phyloP scores from a whole-genome alignment of 2,797 vertebrate genomes.

The Molossus molossus region DNA sequence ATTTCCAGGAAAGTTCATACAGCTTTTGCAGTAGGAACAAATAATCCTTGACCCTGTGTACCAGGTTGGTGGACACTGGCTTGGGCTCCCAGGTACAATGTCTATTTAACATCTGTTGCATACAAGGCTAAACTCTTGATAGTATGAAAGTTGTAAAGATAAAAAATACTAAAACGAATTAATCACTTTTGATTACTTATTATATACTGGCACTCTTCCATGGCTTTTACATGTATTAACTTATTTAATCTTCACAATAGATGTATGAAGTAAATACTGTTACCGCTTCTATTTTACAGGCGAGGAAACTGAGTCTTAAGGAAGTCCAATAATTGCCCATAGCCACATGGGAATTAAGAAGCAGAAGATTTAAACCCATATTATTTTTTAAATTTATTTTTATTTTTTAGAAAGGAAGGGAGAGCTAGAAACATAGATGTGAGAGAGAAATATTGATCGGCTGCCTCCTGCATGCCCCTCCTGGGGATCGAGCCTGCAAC shows the following conservation, averaged over 20 bases:
- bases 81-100: neutral
- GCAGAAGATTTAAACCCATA: neutral
- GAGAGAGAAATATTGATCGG: too few relatives aligned
- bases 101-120: neutral
- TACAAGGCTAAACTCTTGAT: neutral
- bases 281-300: neutral
- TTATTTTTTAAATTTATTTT: neutral
- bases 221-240: neutral
- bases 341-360: neutral
- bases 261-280: neutral
- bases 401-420: too few relatives aligned
- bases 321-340: neutral
- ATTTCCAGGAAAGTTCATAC: neutral
- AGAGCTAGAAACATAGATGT: too few relatives aligned
- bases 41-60: neutral
- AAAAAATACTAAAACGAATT: neutral
- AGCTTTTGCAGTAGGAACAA: neutral
- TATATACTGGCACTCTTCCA: neutral
- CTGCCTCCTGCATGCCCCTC: too few relatives aligned
- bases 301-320: neutral
- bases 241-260: neutral
- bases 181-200: conserved; percentile 4
- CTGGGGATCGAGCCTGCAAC: too few relatives aligned
- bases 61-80: neutral
- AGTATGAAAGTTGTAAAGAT: neutral